A percentile compares a stretch with the other conserved stretches of the same genome.
These are phyloP conservation scores for Brachylomia viminalis DNA, from an alignment of 2,888 invertebrate genomes.

Conservation along the genomic window DNA sequence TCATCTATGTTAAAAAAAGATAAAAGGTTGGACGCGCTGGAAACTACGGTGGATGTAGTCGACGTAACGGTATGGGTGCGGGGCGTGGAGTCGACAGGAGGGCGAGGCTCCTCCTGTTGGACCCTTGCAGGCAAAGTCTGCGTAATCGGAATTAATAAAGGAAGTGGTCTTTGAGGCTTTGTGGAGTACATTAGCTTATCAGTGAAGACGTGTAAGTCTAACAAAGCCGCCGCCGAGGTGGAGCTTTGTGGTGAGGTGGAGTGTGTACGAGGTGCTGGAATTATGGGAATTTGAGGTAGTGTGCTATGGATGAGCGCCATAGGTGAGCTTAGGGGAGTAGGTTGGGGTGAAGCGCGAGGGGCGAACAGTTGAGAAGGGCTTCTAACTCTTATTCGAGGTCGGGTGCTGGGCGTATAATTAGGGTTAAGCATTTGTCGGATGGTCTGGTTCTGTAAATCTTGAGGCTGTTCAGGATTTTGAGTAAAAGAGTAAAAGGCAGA, in stretches of 20 bases:
- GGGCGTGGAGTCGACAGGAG: background rate
- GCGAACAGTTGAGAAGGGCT: background rate
- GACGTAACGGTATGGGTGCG: constrained; percentile 18
- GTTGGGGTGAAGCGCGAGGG: background rate
- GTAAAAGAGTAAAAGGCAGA: too few relatives aligned
- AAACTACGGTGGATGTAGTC: too few relatives aligned
- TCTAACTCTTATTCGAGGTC: background rate
- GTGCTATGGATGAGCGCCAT: too few relatives aligned
- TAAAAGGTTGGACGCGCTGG: fast-evolving
- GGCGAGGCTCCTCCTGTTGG: fast-evolving
- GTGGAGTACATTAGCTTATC: background rate
- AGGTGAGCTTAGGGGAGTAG: background rate
- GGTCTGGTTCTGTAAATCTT: background rate
- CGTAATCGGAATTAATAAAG: background rate
- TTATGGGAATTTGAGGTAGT: background rate
- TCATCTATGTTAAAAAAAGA: background rate
- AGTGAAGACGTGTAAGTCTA: too few relatives aligned
- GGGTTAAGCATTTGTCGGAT: background rate
- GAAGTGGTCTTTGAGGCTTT: background rate
- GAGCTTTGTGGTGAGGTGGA: background rate
- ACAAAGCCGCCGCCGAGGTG: too few relatives aligned
- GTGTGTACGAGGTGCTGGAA: too few relatives aligned
- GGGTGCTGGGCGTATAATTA: background rate
- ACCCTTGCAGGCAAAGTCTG: too few relatives aligned
- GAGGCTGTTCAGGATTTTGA: too few relatives aligned